Percentiles rank a stretch among this genome's conserved stretches.
phyloP scores from a whole-genome alignment of 2,888 invertebrate species.

The Aphidoletes aphidimyza region DNA sequence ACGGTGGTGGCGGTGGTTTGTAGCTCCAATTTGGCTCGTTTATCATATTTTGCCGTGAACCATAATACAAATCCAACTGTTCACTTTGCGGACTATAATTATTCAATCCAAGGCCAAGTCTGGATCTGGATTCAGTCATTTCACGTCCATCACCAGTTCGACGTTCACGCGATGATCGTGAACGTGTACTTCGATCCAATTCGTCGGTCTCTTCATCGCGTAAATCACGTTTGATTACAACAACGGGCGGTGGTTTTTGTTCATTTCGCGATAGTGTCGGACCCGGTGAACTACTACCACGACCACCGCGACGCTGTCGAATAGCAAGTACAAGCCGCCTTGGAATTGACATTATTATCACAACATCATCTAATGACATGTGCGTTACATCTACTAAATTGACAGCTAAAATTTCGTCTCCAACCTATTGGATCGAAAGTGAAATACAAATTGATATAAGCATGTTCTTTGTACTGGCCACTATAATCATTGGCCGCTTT shows the following conservation, averaged over 20 bases:
- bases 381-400: conserved; percentile 97
- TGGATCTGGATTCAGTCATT: conserved; percentile 79
- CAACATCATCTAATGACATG: conserved; percentile 99
- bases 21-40: conserved; percentile 67
- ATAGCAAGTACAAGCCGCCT: conserved; percentile 93
- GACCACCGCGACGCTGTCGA: conserved; percentile 80
- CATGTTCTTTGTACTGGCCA: background rate
- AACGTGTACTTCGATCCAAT: conserved; percentile 68
- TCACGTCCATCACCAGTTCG: conserved; percentile 78
- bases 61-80: conserved; percentile 82
- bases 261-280: conserved; percentile 74
- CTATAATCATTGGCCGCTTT: background rate
- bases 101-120: conserved; percentile 77
- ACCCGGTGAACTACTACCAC: conserved; percentile 66
- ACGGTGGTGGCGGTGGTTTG: conserved; percentile 73
- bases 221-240: conserved; percentile 88
- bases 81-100: conserved; percentile 75
- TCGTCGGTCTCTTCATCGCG: conserved; percentile 82
- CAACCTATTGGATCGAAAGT: conserved; percentile 74
- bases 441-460: background rate
- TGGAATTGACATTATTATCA: conserved; percentile 99
- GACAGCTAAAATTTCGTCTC: conserved; percentile 97
- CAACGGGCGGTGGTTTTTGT: conserved; percentile 89
- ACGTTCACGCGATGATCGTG: conserved; percentile 67
- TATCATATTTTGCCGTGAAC: conserved; percentile 76